Conservation (phyloP, 1,140 invertebrate species). For the Gerris buenoi region DNA sequence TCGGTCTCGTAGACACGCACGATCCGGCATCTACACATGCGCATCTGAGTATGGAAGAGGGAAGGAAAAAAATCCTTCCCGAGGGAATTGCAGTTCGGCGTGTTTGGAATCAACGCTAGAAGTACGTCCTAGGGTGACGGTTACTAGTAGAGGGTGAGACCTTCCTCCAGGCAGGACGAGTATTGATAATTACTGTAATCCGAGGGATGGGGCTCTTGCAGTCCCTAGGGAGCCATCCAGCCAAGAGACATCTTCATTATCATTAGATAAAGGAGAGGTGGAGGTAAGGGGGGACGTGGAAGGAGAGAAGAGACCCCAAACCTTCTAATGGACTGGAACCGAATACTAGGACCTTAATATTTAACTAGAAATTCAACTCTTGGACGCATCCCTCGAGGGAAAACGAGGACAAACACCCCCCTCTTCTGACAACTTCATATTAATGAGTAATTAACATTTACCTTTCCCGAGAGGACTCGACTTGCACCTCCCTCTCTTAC, state of each 20-base stretch:
- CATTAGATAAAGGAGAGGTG: not conserved
- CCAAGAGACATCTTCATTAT: not conserved
- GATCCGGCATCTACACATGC: too few relatives aligned
- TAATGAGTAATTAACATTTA: not conserved
- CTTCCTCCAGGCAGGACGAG: not conserved
- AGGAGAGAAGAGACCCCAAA: too few relatives aligned
- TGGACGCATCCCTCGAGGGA: not conserved
- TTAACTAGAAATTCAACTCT: not conserved
- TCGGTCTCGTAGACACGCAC: too few relatives aligned
- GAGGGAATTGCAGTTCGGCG: too few relatives aligned
- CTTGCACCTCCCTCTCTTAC: too few relatives aligned
- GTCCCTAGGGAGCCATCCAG: not conserved
- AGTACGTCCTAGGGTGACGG: too few relatives aligned
- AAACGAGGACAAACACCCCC: too few relatives aligned
- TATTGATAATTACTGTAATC: not conserved
- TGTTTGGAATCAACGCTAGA: too few relatives aligned
- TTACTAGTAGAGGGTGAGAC: too few relatives aligned
- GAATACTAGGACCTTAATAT: not conserved
- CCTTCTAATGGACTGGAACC: not conserved
- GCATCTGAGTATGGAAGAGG: too few relatives aligned
- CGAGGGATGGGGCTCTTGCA: not conserved
- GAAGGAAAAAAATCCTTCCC: too few relatives aligned
- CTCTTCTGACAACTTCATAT: not conserved
- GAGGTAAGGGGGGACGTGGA: not conserved
- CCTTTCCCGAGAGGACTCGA: too few relatives aligned